Percentiles rank a stretch among this genome's conserved stretches.
These are phyloP conservation scores for Urocolius indicus DNA, from an alignment of 2,113 vertebrate genomes.

Conservation along the genomic window DNA sequence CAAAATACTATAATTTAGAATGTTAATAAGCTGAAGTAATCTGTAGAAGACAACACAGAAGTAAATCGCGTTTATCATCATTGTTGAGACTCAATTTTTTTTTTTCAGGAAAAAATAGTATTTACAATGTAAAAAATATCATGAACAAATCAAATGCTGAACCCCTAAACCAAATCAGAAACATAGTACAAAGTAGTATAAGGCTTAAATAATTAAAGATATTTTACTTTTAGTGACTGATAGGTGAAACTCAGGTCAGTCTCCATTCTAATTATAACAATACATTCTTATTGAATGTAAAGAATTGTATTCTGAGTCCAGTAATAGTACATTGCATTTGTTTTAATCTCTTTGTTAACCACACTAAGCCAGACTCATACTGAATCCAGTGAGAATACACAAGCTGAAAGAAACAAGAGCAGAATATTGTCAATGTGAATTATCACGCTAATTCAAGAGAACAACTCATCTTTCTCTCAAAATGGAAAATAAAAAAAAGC, in stretches of 20 bases:
- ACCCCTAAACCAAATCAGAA: not conserved
- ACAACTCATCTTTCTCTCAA: not conserved
- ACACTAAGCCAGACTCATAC: not conserved
- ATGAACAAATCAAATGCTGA: not conserved
- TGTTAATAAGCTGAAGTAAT: slow-evolving; percentile 23
- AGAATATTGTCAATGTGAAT: not conserved
- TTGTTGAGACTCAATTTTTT: not conserved
- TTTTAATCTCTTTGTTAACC: not conserved
- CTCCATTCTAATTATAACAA: not conserved
- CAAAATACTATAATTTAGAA: not conserved
- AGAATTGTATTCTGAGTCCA: not conserved
- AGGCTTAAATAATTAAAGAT: slow-evolving; percentile 18
- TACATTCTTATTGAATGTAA: slow-evolving; percentile 7
- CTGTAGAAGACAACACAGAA: not conserved
- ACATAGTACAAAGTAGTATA: not conserved
- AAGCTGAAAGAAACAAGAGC: not conserved
- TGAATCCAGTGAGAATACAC: not conserved
- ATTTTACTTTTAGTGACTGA: slow-evolving; percentile 11
- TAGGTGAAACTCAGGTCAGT: not conserved
- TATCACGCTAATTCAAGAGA: not conserved
- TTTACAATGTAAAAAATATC: not conserved
- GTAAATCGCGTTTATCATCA: not conserved
- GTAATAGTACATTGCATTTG: not conserved
- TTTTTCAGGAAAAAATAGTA: not conserved
- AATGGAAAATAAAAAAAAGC: not conserved